Base-by-base conservation (phyloP, 2,888 invertebrate species). In the Sminthurides aquaticus region DNA sequence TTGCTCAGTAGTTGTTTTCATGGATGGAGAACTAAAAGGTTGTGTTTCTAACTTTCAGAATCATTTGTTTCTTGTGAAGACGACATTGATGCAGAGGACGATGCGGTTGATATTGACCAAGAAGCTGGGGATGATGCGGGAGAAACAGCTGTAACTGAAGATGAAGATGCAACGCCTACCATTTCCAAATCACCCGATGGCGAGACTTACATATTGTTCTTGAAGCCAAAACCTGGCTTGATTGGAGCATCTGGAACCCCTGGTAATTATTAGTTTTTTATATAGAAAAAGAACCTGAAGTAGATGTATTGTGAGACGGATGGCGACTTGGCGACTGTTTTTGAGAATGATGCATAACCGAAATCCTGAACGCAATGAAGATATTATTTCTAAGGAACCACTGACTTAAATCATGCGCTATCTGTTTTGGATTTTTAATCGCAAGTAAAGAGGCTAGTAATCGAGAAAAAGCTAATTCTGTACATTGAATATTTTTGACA, bases 121-220 rank as follows among this genome's bases (percentile, higher is more conserved):
- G 76, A 72, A 60, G 74, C 69, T 3, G 73, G 69, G 26, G 76
- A 75, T 57, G 75, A 75, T 52, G 71, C 68, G 11, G 72, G 69
- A n/a, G 79, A 78, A 65, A 79, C 78, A 65, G 77, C 80, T n/a
- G 77, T 80, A 55, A 75, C 78, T 1, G 81, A 80, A 55, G 86
- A 86, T 71, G 84, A 84, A 74, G 84, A 84, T 68, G 83, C 84
- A 1, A 86, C 84, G 70, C 76, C 79, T 27, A 74, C 76, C 18
- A 74, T 82, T 60, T 81, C 81, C 67, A 87, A 91, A 2, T 95
- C 96, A 0, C 89, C 91, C 56, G 90, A 96, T 81, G 91, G 92
- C 2, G 93, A 95, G 75, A 91, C 96, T 0, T 88, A 87, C 20
- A 85, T 98, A 76, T 81, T 96, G 67, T 99, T 99, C 79, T 90